phyloP scores from a whole-genome alignment of 2,888 invertebrate genomes.

The Caenorhabditis becei region DNA sequence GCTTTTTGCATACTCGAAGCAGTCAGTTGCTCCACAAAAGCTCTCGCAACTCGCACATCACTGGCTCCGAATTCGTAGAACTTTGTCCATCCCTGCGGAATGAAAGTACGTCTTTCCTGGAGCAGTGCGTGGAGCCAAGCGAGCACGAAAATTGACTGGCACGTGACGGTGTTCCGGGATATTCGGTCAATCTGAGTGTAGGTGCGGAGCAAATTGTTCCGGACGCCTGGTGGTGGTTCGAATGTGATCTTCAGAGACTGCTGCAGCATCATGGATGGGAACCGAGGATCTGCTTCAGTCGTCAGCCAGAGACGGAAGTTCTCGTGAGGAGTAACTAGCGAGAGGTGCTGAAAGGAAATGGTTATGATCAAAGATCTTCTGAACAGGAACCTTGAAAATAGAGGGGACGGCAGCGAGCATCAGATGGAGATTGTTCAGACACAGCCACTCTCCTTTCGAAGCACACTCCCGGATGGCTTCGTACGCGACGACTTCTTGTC shows the following conservation, averaged over 20 bases:
- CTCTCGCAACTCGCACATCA: conserved; percentile 88
- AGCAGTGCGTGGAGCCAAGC: conserved; percentile 93
- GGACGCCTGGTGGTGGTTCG: conserved; percentile 87
- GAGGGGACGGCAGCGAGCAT: conserved; percentile 87
- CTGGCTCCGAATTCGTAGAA: conserved; percentile 91
- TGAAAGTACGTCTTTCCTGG: conserved; percentile 91
- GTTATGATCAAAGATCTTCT: background rate
- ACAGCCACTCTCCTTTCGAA: conserved; percentile 87
- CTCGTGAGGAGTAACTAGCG: conserved; percentile 83
- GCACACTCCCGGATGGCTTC: conserved; percentile 82
- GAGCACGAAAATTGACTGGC: conserved; percentile 87
- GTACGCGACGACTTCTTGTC: conserved; percentile 81
- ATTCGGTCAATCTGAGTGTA: conserved; percentile 61
- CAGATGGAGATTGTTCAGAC: conserved; percentile 89
- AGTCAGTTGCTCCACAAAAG: conserved; percentile 85
- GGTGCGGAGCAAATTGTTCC: conserved; percentile 85
- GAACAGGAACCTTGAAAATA: conserved; percentile 85
- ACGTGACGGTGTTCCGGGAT: conserved; percentile 81
- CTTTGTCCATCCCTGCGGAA: conserved; percentile 93
- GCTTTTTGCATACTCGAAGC: background rate
- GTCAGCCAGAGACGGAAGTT: conserved; percentile 91
- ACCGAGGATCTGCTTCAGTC: conserved; percentile 87
- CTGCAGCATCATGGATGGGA: conserved; percentile 70
- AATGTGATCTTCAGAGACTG: conserved; percentile 79
- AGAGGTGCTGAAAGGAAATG: conserved; percentile 84